Conservation (phyloP, 2,113 vertebrate genomes). For the Etheostoma cragini region DNA sequence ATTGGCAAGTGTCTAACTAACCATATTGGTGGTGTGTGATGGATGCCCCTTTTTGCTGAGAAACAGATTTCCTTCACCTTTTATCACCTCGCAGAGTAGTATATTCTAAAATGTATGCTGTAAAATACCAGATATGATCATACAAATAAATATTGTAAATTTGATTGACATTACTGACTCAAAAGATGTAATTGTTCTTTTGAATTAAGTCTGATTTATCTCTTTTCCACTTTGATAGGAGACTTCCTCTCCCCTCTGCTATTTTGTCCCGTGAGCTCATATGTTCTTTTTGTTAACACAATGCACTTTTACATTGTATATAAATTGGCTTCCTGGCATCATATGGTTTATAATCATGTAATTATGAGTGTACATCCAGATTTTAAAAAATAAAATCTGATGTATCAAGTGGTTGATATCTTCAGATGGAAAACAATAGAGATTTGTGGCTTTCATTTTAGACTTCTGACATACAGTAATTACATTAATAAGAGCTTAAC, state of each 20-base stretch:
- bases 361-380: constrained; percentile 78
- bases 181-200: constrained; percentile 33
- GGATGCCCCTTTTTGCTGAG: not conserved
- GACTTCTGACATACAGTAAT: not conserved
- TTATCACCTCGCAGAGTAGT: constrained; percentile 52
- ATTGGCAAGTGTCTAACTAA: constrained; percentile 1
- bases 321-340: constrained; percentile 66
- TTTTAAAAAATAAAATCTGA: constrained; percentile 77
- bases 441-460: not conserved
- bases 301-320: constrained; percentile 80
- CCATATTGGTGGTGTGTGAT: not conserved
- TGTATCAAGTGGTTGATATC: constrained; percentile 27
- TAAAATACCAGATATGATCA: constrained; percentile 53
- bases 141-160: constrained; percentile 64
- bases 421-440: not conserved
- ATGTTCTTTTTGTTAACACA: constrained; percentile 66
- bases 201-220: constrained; percentile 8
- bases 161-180: constrained; percentile 32
- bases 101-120: constrained; percentile 48
- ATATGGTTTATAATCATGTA: constrained; percentile 69
- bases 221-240: constrained; percentile 17
- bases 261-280: constrained; percentile 33
- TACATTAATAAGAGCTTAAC: not conserved
- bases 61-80: constrained; percentile 7
- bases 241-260: constrained; percentile 25